Evolutionary conservation across 2,888 invertebrate genomes (phyloP).

Genomic region (Pachymerium ferrugineum): DNA sequence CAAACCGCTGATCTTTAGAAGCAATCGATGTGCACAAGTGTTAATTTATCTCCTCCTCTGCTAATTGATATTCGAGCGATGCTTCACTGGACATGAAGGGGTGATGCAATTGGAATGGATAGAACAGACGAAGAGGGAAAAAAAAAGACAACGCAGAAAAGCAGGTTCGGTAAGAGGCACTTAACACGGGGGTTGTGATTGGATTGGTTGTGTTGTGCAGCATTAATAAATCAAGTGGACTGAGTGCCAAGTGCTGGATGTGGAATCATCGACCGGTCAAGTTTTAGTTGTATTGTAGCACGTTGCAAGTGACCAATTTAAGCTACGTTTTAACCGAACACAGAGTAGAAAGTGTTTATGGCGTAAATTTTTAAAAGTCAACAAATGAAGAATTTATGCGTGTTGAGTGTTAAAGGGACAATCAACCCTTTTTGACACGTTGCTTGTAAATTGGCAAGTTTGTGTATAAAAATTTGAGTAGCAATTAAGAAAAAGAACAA

Average conservation of each 20-base stretch:
- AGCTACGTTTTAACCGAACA: no score
- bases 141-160: neutral
- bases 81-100: neutral
- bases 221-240: slow-evolving; percentile 25
- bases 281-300: neutral
- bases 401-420: no score
- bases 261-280: slow-evolving; percentile 27
- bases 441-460: no score
- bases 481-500: no score
- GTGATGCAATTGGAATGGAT: neutral
- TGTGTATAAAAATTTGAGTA: no score
- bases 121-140: neutral
- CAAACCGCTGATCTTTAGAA: neutral
- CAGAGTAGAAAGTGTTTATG: no score
- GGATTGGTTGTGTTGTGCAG: slow-evolving; percentile 25
- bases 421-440: no score
- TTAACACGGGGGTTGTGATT: slow-evolving; percentile 24
- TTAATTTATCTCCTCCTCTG: slow-evolving; percentile 5
- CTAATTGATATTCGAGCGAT: slow-evolving; percentile 14
- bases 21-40: slow-evolving; percentile 4
- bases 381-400: no score
- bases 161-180: slow-evolving; percentile 11
- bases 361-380: no score
- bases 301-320: no score
- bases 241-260: slow-evolving; percentile 24